phyloP scores from a whole-genome alignment of 2,888 invertebrate species.

The Xestoiulus laeticollis region DNA sequence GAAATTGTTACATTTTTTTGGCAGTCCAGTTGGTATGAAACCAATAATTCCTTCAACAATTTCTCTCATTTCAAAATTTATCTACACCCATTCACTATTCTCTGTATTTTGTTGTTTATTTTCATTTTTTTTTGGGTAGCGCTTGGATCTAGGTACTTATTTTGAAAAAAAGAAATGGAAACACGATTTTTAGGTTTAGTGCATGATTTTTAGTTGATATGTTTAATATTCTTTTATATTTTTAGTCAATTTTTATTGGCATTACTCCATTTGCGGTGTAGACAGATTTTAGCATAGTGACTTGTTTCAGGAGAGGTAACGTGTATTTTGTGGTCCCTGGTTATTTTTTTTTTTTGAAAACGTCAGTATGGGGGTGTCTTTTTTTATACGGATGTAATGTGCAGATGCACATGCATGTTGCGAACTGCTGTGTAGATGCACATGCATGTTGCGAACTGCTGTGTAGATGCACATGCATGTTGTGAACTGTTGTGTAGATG shows the following conservation, averaged over 20 bases:
- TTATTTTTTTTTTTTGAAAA: background rate
- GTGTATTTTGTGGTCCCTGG: background rate
- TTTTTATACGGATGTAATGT: too few relatives aligned
- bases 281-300: background rate
- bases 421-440: too few relatives aligned
- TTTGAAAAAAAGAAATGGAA: background rate
- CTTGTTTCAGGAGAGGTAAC: background rate
- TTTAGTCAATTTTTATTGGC: constrained; percentile 11
- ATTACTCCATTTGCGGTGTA: background rate
- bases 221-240: constrained; percentile 30
- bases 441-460: too few relatives aligned
- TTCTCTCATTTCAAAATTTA: background rate
- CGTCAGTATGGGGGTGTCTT: too few relatives aligned
- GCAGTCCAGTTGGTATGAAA: constrained; percentile 16
- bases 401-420: too few relatives aligned
- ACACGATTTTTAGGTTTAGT: background rate
- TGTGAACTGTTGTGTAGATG: too few relatives aligned
- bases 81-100: background rate
- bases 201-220: background rate
- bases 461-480: too few relatives aligned
- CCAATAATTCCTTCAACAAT: constrained; percentile 4
- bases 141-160: constrained; percentile 20
- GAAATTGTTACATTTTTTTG: background rate
- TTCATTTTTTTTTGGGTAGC: background rate
- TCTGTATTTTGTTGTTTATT: background rate